Evolutionary conservation across 53 echinoderm and acorn worm species (phyloP), one percentile per base, ranked within the genome.

Genomic region (Holothuria scabra): DNA sequence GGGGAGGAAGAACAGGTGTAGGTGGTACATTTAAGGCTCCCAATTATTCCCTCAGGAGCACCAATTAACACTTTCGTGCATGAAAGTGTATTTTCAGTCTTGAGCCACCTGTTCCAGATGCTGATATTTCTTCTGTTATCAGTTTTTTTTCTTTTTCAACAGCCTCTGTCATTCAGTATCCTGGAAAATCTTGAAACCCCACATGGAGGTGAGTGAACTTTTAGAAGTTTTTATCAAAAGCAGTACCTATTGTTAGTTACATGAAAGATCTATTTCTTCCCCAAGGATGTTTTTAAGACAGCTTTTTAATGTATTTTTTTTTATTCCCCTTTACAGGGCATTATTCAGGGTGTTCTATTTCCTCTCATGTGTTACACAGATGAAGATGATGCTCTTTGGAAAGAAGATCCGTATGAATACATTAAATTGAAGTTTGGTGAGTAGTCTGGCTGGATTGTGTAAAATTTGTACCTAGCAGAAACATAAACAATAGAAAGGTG

Each of bases 301-400:
- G 2, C 41, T 41, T 10, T 41, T 41, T 4, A 41, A 41, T 8
- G 6, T 4, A 52, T 76, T 52, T 52, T 1, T 52, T 12, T 64
- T 35, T n/a, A n/a, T 2, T 32, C n/a, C 26, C 46, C 41, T 32
- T 75, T 12, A 9, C 81, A 94, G 92, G 87, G 85, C 18, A 74
- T 95, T 46, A 76, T 95, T 33, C 90, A 91, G 75, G 95, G 93
- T 25, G 86, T 95, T 32, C 78, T 95, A 32, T 95, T 95, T 37
- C 95, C 95, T 0, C 83, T 95, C 78, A 95, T 95, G 95, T 95
- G 95, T 79, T 93, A 95, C 86, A 95, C 92, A 8, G 95, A 95
- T 70, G 95, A 95, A 71, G 93, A 95, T 44, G 95, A 93, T 20
- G 95, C 93, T 23, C 66, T 95, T 9, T 95, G 95, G 95, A 91